Percentiles rank a stretch among this genome's conserved stretches.
These are phyloP conservation scores for Erannis defoliaria DNA, from an alignment of 2,888 invertebrate species.

Conservation along the genomic window DNA sequence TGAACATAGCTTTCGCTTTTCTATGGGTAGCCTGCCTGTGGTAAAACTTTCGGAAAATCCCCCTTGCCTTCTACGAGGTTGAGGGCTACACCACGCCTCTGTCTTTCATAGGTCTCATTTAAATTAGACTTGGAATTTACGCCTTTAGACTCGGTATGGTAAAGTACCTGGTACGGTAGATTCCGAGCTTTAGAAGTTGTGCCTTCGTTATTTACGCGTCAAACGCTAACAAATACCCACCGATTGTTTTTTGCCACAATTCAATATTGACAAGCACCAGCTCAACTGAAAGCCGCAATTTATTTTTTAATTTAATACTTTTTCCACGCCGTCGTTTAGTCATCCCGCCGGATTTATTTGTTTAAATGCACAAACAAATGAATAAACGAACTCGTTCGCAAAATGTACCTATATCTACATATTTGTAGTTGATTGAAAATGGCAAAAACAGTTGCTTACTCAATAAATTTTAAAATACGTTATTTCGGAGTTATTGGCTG, in stretches of 20 bases:
- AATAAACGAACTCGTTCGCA: conserved; percentile 22
- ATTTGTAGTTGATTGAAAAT: conserved; percentile 5
- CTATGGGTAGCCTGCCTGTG: too few species aligned
- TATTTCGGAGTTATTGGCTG: background rate
- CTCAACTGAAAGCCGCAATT: conserved; percentile 17
- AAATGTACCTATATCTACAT: background rate
- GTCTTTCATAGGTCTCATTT: too few species aligned
- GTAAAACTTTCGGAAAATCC: too few species aligned
- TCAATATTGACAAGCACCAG: conserved; percentile 14
- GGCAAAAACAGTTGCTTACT: background rate
- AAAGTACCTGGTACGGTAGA: too few species aligned
- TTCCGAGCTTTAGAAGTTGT: too few species aligned
- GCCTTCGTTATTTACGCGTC: too few species aligned
- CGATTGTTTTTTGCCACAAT: conserved; percentile 2
- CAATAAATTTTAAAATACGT: background rate
- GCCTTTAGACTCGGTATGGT: too few species aligned
- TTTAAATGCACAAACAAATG: conserved; percentile 28
- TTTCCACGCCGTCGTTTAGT: conserved; percentile 16
- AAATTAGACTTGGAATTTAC: too few species aligned
- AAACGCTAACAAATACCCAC: background rate
- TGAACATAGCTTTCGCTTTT: too few species aligned
- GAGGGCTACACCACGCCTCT: too few species aligned
- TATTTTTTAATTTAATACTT: conserved; percentile 31
- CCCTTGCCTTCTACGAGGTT: too few species aligned
- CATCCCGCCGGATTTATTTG: conserved; percentile 23